phyloP scores from a whole-genome alignment of 2,113 vertebrate species.

The Ptilonorhynchus violaceus region DNA sequence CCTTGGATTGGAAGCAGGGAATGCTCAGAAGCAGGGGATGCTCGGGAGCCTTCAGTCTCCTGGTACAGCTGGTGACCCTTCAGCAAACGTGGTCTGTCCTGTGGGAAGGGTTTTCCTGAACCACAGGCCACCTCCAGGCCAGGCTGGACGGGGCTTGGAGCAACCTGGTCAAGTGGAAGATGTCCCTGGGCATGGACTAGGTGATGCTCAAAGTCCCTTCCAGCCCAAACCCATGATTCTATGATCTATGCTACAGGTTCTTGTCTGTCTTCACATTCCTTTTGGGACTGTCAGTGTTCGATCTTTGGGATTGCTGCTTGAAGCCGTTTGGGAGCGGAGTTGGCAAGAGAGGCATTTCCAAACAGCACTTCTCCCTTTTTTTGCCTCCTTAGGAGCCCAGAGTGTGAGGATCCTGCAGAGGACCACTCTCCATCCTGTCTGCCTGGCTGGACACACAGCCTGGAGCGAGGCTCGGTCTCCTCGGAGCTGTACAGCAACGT shows the following conservation, averaged over 20 bases:
- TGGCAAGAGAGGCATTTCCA: background rate
- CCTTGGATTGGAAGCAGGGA: background rate
- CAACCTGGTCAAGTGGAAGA: background rate
- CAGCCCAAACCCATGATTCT: background rate
- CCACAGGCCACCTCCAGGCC: background rate
- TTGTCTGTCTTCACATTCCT: background rate
- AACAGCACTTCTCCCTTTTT: background rate
- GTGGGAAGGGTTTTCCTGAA: background rate
- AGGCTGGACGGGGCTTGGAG: background rate
- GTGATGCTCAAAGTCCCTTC: background rate
- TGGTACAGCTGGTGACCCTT: background rate
- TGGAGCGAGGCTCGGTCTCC: background rate
- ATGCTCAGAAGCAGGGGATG: background rate
- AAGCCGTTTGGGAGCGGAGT: rapidly evolving
- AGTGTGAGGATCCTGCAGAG: rapidly evolving
- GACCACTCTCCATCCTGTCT: rapidly evolving
- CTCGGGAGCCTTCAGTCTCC: background rate
- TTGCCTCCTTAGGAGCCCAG: background rate
- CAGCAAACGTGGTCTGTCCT: background rate
- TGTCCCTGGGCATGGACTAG: background rate
- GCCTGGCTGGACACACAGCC: background rate
- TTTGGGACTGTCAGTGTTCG: background rate
- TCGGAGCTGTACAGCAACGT: background rate
- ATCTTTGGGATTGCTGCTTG: background rate
- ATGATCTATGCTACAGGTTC: background rate